phyloP scores from a whole-genome alignment of 1,140 invertebrate species.

The Megathymus violae region DNA sequence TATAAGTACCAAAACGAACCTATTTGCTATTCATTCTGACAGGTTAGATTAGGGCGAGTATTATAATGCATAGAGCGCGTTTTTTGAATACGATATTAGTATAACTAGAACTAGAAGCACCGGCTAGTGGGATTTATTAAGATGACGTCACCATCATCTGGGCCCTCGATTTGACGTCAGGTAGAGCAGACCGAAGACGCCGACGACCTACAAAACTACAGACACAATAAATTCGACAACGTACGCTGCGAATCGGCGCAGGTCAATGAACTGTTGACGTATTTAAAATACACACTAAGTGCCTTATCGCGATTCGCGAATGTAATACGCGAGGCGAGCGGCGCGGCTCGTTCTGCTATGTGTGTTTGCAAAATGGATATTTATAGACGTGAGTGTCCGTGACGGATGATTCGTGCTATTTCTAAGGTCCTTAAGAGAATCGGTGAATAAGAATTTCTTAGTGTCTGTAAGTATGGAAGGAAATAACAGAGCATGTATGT shows the following conservation, averaged over 20 bases:
- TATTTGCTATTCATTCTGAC: constrained; percentile 66
- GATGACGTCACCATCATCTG: constrained; percentile 75
- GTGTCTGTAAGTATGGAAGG: constrained; percentile 17
- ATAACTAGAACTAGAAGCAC: constrained; percentile 76
- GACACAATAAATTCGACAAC: constrained; percentile 81
- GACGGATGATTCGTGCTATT: constrained; percentile 76
- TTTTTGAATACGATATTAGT: constrained; percentile 67
- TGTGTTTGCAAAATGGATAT: constrained; percentile 79
- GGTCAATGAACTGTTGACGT: constrained; percentile 81
- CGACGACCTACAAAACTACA: constrained; percentile 81
- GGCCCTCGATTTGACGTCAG: constrained; percentile 74
- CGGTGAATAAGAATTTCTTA: constrained; percentile 54
- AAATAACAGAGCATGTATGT: not conserved
- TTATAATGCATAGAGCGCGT: constrained; percentile 72
- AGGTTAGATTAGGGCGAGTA: constrained; percentile 77
- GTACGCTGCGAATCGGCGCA: constrained; percentile 73
- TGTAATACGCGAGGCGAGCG: constrained; percentile 72
- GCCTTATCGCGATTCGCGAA: constrained; percentile 80
- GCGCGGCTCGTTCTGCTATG: constrained; percentile 64
- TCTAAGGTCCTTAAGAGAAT: constrained; percentile 67
- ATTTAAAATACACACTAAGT: constrained; percentile 81
- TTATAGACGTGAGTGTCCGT: constrained; percentile 74
- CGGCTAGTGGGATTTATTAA: constrained; percentile 70
- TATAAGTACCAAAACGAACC: constrained; percentile 36
- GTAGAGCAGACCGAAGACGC: constrained; percentile 47